phyloP scores from a whole-genome alignment of 2,797 vertebrate species.

The Heliangelus exortis region DNA sequence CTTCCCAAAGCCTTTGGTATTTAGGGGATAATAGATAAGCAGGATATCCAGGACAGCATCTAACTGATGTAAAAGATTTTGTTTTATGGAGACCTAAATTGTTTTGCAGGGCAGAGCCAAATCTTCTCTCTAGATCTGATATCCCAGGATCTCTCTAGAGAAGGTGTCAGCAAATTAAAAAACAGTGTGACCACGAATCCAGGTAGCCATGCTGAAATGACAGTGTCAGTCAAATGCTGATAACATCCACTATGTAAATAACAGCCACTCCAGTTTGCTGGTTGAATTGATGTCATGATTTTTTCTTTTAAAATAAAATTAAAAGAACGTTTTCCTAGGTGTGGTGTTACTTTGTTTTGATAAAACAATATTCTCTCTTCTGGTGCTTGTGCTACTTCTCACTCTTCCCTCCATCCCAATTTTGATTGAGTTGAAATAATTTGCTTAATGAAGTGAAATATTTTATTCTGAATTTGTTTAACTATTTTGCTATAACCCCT shows the following conservation, averaged over 20 bases:
- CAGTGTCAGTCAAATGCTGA: background rate
- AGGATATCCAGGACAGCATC: conserved; percentile 12
- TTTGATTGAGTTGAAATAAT: background rate
- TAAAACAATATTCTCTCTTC: background rate
- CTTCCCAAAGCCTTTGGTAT: conserved; percentile 19
- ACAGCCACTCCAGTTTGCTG: background rate
- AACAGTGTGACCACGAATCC: fast-evolving
- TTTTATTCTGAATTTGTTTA: background rate
- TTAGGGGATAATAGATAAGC: conserved; percentile 35
- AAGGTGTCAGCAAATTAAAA: background rate
- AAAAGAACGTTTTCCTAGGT: background rate
- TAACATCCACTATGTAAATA: background rate
- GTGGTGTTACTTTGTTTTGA: background rate
- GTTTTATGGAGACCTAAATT: background rate
- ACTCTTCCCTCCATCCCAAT: fast-evolving
- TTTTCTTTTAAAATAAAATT: background rate
- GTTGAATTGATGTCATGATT: background rate
- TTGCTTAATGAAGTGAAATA: background rate
- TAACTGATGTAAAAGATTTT: background rate
- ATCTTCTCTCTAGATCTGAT: background rate
- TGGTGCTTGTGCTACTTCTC: background rate
- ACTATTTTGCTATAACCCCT: background rate
- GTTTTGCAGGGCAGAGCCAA: background rate
- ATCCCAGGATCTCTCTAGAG: background rate
- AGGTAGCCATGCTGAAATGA: background rate